phyloP scores from a whole-genome alignment of 2,113 vertebrate genomes.

The Dicrurus megarhynchus region DNA sequence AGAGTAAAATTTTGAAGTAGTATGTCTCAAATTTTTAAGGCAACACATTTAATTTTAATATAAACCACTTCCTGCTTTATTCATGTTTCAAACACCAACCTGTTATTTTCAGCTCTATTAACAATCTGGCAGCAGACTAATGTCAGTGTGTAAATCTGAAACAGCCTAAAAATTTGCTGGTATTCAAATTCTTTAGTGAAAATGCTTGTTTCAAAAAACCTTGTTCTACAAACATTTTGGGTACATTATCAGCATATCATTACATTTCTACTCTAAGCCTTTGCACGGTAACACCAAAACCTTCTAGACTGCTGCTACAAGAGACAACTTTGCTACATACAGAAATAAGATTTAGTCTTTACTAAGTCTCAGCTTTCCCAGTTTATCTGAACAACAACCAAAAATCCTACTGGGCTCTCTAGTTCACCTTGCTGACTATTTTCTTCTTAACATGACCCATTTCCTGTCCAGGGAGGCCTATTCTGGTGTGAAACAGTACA shows the following conservation, averaged over 20 bases:
- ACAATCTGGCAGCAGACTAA: not conserved
- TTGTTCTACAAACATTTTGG: not conserved
- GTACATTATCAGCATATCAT: not conserved
- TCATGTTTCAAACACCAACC: not conserved
- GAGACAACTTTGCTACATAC: not conserved
- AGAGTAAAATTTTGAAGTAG: accelerated
- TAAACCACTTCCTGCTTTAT: not conserved
- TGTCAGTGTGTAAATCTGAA: not conserved
- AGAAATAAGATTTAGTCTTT: not conserved
- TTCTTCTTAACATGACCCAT: not conserved
- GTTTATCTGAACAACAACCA: not conserved
- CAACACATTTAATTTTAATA: accelerated
- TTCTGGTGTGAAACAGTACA: not conserved
- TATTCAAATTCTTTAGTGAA: not conserved
- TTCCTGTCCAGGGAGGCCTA: not conserved
- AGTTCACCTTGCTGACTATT: not conserved
- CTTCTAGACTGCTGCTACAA: not conserved
- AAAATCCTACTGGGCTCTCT: not conserved
- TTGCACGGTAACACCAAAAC: not conserved
- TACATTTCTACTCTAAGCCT: not conserved
- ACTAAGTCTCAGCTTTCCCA: not conserved
- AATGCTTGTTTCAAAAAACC: not conserved
- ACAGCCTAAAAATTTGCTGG: not conserved
- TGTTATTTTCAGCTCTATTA: not conserved
- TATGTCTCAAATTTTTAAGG: not conserved